Evolutionary conservation across 2,888 invertebrate species (phyloP).

Genomic region (Synanthedon tipuliformis): DNA sequence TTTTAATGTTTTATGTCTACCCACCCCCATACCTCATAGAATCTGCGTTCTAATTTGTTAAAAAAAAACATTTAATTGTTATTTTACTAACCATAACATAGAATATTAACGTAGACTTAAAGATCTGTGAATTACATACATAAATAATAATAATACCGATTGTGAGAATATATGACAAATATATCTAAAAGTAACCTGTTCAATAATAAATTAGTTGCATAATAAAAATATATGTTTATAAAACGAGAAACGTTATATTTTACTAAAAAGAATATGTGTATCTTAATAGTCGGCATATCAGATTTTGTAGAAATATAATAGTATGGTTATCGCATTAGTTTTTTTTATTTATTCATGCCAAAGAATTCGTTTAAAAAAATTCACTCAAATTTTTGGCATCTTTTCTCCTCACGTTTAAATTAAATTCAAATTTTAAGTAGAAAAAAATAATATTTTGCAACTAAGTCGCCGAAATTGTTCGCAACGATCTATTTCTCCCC

Average conservation of each 20-base stretch:
- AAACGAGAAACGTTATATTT: conserved; percentile 37
- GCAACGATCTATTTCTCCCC: too few species aligned
- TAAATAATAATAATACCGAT: conserved; percentile 6
- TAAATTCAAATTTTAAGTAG: too few species aligned
- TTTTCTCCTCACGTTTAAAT: too few species aligned
- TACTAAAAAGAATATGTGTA: conserved; percentile 20
- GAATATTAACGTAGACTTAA: conserved; percentile 18
- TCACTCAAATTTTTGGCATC: too few species aligned
- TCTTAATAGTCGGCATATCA: conserved; percentile 49
- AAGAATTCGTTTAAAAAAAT: too few species aligned
- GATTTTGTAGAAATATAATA: conserved; percentile 59
- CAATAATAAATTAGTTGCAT: not conserved
- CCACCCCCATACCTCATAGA: not conserved
- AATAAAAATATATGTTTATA: not conserved
- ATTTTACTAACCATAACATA: conserved; percentile 4
- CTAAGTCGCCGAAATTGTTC: too few species aligned
- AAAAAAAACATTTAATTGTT: conserved; percentile 8
- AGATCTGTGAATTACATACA: conserved; percentile 37
- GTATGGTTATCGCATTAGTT: conserved; percentile 16
- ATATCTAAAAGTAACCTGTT: conserved; percentile 2
- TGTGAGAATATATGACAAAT: conserved; percentile 45
- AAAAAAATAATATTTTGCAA: too few species aligned
- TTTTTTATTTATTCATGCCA: too few species aligned
- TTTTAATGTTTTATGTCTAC: not conserved
- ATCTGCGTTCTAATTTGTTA: conserved; percentile 4